Base-by-base conservation (phyloP, 2,797 vertebrate species). In the Tachyglossus aculeatus region DNA sequence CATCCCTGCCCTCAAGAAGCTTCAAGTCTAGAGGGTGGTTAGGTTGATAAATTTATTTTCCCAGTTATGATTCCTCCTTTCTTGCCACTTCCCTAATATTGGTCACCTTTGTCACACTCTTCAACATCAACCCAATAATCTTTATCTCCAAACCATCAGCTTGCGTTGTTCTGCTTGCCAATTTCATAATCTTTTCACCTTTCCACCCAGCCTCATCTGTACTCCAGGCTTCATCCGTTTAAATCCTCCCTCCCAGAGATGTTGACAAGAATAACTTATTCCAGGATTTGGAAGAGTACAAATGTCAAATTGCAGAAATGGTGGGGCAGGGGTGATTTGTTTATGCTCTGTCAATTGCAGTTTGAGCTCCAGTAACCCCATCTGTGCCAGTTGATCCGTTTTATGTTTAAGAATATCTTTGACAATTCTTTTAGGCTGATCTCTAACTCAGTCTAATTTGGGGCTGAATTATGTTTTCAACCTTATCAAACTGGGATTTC, bases 401-500 rank as follows among this genome's bases (percentile, higher is more conserved):
- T 48, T 27, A 29, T 48, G 16, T 29, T 47, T 31, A 48, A 29
- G 11, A 8, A 31, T 48, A 48, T 5, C 25, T 48, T 19, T 9
- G 22, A 48, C 11, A 29, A 27, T 48, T 10, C 31, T 27, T 47
- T 48, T 3, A 8, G 29, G 41, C 15, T 58, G 21, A 36, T 7
- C 39, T 62, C 68, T 54, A 27, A 50, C 32, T 25, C 34, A 52
- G 24, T 70, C 51, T 55, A 39, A 62, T 67, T 67, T 38, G 24
- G 43, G 51, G 10, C 41, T 63, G 50, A 63, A 64, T 33, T 60
- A 71, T 29, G 24, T 51, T 25, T 34, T 64, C 34, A n/a, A 29
- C 13, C n/a, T 60, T 55, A 52, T 34, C 29, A 40, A 66, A 25
- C 21, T 29, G 53, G 47, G 12, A n/a, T 40, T 38, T 71, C 38